A percentile compares a stretch with the other conserved stretches of the same genome.
Evolutionary conservation across 1,140 invertebrate species (phyloP).

Genomic region (Psilanteris sp.): DNA sequence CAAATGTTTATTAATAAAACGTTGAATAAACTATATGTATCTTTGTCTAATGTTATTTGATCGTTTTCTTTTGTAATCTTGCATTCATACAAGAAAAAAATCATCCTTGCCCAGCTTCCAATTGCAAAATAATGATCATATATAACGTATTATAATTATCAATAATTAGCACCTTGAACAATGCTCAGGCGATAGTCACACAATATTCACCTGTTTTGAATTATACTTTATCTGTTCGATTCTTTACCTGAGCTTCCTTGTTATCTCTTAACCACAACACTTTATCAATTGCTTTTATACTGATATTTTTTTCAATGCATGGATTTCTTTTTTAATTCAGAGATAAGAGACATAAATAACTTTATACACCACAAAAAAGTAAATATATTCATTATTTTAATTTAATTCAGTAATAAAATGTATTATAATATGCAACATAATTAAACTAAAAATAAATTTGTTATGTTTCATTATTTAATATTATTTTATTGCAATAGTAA

Average conservation of each 20-base stretch:
- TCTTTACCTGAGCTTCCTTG: constrained; percentile 73
- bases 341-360: constrained; percentile 25
- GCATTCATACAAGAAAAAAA: constrained; percentile 3
- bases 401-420: constrained; percentile 1
- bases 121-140: constrained; percentile 17
- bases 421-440: too few relatives aligned
- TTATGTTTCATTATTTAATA: too few relatives aligned
- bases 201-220: constrained; percentile 76
- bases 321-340: constrained; percentile 16
- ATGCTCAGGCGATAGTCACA: constrained; percentile 74
- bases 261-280: constrained; percentile 76
- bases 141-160: constrained; percentile 32
- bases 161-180: constrained; percentile 54
- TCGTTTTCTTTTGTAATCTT: background rate
- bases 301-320: constrained; percentile 38
- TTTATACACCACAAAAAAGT: constrained; percentile 1
- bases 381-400: background rate
- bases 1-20: constrained; percentile 10
- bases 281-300: constrained; percentile 79
- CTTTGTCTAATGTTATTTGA: constrained; percentile 5
- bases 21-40: constrained; percentile 6
- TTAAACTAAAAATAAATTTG: too few relatives aligned
- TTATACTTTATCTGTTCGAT: constrained; percentile 76
- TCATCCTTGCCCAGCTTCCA: constrained; percentile 7
- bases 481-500: too few relatives aligned